Evolutionary conservation across 2,888 invertebrate species (phyloP), one percentile per base, ranked within the genome.

Genomic region (Neoaliturus tenellus): DNA sequence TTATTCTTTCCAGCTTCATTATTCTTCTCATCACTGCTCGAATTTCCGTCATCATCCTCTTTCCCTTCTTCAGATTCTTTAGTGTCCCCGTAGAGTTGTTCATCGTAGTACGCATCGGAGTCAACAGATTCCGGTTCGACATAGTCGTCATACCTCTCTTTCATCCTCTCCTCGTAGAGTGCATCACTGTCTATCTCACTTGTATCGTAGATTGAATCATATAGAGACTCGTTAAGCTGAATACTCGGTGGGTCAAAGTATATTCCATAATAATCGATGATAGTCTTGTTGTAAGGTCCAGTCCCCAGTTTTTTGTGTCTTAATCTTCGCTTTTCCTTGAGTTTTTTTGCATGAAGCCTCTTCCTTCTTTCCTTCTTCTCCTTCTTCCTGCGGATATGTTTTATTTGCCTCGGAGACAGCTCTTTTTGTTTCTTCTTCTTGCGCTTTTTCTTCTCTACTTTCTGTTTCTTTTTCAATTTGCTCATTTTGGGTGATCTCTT

Each of bases 381-480:
- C 20, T 23, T 44, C 17, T 39, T 23, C 48, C 75, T 20, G 3
- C 75, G 41, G 44, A 39, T 39, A 17, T 75, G 75, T 44, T 75
- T 75, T 48, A 75, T 44, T 17, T 44, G 75, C 31, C 75, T 41
- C 0, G 75, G 75, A 44, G 20, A 25, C 1, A 75, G 48, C 17
- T 75, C 39, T 35, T 75, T 35, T 48, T 75, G 75, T 48, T 75
- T 75, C 28, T 75, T 75, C 75, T 75, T 75, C n/a, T 75, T 75
- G 1, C 75, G 44, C 48, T 75, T 75, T 44, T 75, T 75, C 75
- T 75, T 75, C 20, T 41, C 75, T 5, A 75, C 0, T 75, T 75
- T 75, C 48, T 75, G 75, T 75, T 75, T 75, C 44, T 75, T 41
- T 25, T 75, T 25, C 17, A 75, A 28, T 75, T 48, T 75, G 31